Base-by-base conservation (phyloP, 2,113 vertebrate species). In the Xenus cinereus region DNA sequence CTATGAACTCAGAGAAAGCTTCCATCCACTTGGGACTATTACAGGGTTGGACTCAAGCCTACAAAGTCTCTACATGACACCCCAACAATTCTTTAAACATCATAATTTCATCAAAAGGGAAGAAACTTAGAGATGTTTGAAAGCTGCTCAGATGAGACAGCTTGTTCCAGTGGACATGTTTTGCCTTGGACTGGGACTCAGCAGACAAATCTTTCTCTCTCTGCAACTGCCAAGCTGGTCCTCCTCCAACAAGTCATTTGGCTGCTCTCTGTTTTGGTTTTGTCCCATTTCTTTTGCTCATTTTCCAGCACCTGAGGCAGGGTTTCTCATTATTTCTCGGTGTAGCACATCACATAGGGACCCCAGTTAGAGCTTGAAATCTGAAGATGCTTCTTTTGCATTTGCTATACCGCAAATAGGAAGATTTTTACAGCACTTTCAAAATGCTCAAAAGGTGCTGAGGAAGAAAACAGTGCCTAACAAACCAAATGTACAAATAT, bases 121-220 rank as follows among this genome's bases (percentile, higher is more conserved):
- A 63, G 46, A 84, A 57, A n/a, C 43, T 27, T 39, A 2, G 50
- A 57, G n/a, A 53, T 26, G 24, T 50, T 13, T 67, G 37, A 90
- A 67, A 87, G 16, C 37, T 62, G 32, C 28, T 41, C 60, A 62
- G 35, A 37, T 3, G 3, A 80, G 64, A 50, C 27, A 59, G 48
- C 5, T 71, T 1, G 0, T 64, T 80, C 33, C 57, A 75, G 57
- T 39, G 39, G 43, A 76, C 0, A 0, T 54, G 28, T 23, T 27
- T 68, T 75, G 78, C 86, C 53, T 76, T 51, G 37, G 33, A n/a
- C 41, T 41, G 26, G 30, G 45, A 37, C 26, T 76, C 57, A 32
- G 67, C 57, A 74, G 64, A 41, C 41, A 60, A 72, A 5, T n/a
- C 56, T 41, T 84, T 41, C 41, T 59, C 75, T 75, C 22, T 10